These are phyloP conservation scores for Phoeniculus purpureus DNA, from an alignment of 2,797 vertebrate genomes.

Conservation along the genomic window DNA sequence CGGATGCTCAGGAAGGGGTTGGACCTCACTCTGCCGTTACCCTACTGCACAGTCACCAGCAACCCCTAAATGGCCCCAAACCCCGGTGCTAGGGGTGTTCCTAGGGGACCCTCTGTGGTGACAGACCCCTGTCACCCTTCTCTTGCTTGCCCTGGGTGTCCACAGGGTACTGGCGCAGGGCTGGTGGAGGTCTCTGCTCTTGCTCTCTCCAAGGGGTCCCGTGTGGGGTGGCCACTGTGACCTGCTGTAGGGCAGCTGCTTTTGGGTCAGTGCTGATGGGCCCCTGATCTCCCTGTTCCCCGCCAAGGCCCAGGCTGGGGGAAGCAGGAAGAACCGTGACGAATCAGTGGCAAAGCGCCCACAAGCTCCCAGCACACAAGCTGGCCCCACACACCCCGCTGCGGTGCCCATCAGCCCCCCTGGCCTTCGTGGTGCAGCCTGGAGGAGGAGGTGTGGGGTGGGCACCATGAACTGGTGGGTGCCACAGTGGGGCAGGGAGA, in stretches of 20 bases:
- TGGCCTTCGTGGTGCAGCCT: neutral
- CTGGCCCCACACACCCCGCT: neutral
- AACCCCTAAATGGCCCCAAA: neutral
- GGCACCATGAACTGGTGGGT: neutral
- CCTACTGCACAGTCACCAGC: accelerated
- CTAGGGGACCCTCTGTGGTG: neutral
- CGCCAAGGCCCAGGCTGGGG: slow-evolving; percentile 24
- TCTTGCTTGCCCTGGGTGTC: neutral
- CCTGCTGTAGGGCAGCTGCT: neutral
- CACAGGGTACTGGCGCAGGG: neutral
- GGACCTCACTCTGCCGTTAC: neutral
- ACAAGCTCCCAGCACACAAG: neutral
- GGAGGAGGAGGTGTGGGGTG: neutral
- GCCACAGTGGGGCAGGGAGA: neutral
- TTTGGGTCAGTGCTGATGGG: accelerated
- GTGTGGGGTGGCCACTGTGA: accelerated
- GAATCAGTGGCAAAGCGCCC: slow-evolving; percentile 36
- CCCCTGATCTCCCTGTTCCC: slow-evolving; percentile 29
- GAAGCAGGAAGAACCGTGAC: slow-evolving; percentile 64
- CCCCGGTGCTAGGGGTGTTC: accelerated
- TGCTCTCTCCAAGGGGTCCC: neutral
- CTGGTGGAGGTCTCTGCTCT: neutral
- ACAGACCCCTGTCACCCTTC: neutral
- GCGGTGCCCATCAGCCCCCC: accelerated
- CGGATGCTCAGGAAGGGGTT: neutral